These are phyloP conservation scores for Lithophane semibrunnea DNA, from an alignment of 2,888 invertebrate genomes.

Conservation along the genomic window DNA sequence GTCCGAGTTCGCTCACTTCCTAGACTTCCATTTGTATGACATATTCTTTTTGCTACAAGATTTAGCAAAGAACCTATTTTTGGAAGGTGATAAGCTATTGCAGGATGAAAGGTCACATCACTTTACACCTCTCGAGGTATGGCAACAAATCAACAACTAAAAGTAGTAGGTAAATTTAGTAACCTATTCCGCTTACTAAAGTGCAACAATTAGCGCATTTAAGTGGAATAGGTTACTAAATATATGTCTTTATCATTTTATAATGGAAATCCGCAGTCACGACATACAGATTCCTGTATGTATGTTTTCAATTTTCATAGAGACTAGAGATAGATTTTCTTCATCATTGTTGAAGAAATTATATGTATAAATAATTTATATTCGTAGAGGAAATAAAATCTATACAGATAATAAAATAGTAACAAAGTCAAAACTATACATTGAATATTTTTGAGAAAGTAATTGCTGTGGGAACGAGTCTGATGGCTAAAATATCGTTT, in stretches of 20 bases:
- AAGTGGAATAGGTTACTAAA: too few species aligned
- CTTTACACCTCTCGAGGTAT: conserved; percentile 95
- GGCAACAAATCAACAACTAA: background rate
- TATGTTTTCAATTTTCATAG: background rate
- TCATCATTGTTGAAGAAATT: background rate
- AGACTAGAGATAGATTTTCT: background rate
- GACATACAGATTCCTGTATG: background rate
- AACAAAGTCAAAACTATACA: too few species aligned
- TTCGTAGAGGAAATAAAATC: background rate
- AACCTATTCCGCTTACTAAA: too few species aligned
- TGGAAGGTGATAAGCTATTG: conserved; percentile 93
- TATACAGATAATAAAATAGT: too few species aligned
- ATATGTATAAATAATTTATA: background rate
- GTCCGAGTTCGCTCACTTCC: conserved; percentile 94
- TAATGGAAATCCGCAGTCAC: too few species aligned
- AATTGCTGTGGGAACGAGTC: too few species aligned
- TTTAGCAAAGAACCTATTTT: conserved; percentile 94
- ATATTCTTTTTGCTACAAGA: conserved; percentile 96
- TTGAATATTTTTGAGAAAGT: too few species aligned
- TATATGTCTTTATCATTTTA: too few species aligned
- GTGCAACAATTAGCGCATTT: too few species aligned
- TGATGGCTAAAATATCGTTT: too few species aligned
- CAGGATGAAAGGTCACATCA: conserved; percentile 91
- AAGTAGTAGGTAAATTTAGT: background rate
- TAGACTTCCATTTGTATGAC: conserved; percentile 97